Base-by-base conservation (phyloP, 1,140 invertebrate species). In the Drosophila orena region DNA sequence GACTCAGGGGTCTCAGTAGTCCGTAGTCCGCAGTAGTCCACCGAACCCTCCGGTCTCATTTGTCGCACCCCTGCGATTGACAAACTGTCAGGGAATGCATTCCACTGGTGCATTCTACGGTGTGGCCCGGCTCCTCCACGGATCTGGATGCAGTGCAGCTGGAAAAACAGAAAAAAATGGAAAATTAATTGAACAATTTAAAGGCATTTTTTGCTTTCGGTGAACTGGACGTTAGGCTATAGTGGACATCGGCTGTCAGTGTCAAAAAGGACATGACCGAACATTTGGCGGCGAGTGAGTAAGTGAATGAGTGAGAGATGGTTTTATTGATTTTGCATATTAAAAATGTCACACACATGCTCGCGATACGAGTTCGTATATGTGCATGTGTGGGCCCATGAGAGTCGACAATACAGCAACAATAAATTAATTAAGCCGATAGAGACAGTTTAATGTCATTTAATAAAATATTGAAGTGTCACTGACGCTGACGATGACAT, bases 401-500 rank as follows among this genome's bases (percentile, higher is more conserved):
- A 38, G 54, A 55, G 66, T 69, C 66, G 88, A 77, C 78, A 90
- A 88, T 81, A 91, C 86, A 91, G 81, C 80, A 91, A 91, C 90
- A 91, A 91, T 91, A 91, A 91, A 91, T 91, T 91, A 91, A 91
- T 91, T 91, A 91, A 91, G 86, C 90, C 90, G 90, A 91, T 91
- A 90, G 90, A 91, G 90, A 91, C 90, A 91, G 83, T 91, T 91
- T 91, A 91, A 91, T 91, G 90, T 91, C 90, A 91, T 91, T 91
- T 91, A 91, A 91, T 91, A 91, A 91, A 91, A 91, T 91, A 91
- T 91, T 91, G 90, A 91, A 90, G 88, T 90, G 75, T 89, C 79
- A 83, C 71, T 84, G 77, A 84, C 77, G 79, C 74, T 84, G 81
- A 86, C 77, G 81, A 86, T 81, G 77, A 79, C 65, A 79, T 68